Percentiles rank a stretch among this genome's conserved stretches.
Evolutionary conservation across 2,113 vertebrate species (phyloP).

Genomic region (Alouatta palliata): DNA sequence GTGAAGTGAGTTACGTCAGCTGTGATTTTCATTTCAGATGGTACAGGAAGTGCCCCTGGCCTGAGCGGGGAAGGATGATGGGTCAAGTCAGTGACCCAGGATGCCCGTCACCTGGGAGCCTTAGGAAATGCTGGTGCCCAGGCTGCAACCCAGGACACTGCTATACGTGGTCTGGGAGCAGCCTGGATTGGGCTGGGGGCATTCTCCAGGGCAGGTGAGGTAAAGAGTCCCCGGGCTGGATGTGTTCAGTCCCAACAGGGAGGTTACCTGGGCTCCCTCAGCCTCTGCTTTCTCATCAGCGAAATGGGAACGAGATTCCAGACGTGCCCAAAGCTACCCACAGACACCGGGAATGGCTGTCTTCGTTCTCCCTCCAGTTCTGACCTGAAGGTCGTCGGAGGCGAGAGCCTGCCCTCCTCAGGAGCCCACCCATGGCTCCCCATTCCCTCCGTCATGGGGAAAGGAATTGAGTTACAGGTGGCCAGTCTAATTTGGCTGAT

Average conservation of each 20-base stretch:
- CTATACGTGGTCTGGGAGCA: not conserved
- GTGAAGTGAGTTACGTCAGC: not conserved
- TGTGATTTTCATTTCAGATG: not conserved
- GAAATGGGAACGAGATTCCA: not conserved
- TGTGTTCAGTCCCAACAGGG: accelerated
- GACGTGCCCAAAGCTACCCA: accelerated
- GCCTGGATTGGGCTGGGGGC: too few relatives aligned
- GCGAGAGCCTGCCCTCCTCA: not conserved
- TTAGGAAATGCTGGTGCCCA: too few relatives aligned
- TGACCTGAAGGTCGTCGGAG: accelerated
- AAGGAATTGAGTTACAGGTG: constrained; percentile 40
- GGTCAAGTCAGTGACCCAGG: not conserved
- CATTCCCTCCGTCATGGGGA: constrained; percentile 15
- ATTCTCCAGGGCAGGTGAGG: not conserved
- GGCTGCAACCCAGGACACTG: accelerated
- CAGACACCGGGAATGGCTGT: accelerated
- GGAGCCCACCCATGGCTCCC: not conserved
- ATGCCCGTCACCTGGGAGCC: accelerated
- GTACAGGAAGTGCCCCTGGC: not conserved
- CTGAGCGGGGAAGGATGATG: not conserved
- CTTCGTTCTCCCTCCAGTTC: accelerated
- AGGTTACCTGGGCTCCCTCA: accelerated
- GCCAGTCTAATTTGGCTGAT: constrained; percentile 58
- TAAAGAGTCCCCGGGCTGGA: too few relatives aligned
- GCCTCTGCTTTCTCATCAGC: not conserved